Evolutionary conservation across 1,140 invertebrate genomes (phyloP).

Genomic region (Sipha flava): DNA sequence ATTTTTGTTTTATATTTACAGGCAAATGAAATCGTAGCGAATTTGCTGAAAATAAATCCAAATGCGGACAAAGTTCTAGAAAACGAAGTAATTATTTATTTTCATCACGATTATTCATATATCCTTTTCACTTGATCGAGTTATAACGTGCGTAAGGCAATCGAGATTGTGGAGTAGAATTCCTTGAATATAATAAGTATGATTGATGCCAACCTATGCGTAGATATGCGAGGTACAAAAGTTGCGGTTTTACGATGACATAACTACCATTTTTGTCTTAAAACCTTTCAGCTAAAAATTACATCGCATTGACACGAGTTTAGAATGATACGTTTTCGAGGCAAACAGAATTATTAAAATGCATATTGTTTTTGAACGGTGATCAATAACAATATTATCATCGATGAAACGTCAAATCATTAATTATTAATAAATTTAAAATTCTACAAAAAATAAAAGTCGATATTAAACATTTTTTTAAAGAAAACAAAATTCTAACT

Average conservation of each 20-base stretch:
- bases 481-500: no score
- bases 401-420: no score
- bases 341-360: no score
- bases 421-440: no score
- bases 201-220: background rate
- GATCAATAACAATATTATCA: no score
- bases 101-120: background rate
- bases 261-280: background rate
- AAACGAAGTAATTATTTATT: slow-evolving; percentile 5
- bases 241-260: background rate
- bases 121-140: background rate
- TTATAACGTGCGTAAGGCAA: background rate
- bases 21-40: background rate
- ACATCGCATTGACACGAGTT: no score
- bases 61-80: background rate
- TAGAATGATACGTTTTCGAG: no score
- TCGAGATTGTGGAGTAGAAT: background rate
- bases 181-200: background rate
- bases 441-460: no score
- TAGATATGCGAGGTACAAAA: background rate
- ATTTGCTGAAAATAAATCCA: background rate
- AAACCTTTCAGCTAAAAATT: no score
- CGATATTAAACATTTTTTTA: no score
- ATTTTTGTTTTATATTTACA: background rate
- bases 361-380: no score